Conservation (phyloP, 2,113 vertebrate genomes). For the Psilopogon haemacephalus region DNA sequence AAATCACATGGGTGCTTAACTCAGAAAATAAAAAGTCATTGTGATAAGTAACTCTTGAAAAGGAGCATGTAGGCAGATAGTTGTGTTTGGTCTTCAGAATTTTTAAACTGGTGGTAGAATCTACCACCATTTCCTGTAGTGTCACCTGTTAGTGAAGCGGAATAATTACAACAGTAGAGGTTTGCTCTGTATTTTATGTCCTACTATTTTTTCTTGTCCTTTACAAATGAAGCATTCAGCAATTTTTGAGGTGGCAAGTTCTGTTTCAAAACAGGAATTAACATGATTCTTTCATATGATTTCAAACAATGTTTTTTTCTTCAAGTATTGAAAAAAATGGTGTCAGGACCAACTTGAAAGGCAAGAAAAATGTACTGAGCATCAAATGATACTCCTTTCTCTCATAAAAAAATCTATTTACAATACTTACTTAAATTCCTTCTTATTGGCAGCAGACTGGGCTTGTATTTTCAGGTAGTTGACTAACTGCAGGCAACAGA, state of each 20-base stretch:
- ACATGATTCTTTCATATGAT: not conserved
- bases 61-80: not conserved
- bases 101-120: not conserved
- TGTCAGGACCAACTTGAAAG: not conserved
- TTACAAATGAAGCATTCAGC: not conserved
- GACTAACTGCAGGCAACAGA: not conserved
- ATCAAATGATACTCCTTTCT: not conserved
- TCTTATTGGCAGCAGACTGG: not conserved
- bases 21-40: not conserved
- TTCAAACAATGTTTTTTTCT: not conserved
- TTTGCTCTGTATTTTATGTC: not conserved
- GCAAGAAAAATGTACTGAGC: not conserved
- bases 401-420: not conserved
- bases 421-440: not conserved
- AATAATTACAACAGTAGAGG: not conserved
- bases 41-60: not conserved
- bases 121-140: not conserved
- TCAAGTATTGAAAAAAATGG: not conserved
- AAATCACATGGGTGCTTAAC: not conserved
- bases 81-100: not conserved
- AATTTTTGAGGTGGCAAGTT: not conserved
- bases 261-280: not conserved
- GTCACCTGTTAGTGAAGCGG: not conserved
- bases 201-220: not conserved
- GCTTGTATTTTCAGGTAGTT: not conserved